phyloP scores from a whole-genome alignment of 1,140 invertebrate species.

The Choristoneura fumiferana region DNA sequence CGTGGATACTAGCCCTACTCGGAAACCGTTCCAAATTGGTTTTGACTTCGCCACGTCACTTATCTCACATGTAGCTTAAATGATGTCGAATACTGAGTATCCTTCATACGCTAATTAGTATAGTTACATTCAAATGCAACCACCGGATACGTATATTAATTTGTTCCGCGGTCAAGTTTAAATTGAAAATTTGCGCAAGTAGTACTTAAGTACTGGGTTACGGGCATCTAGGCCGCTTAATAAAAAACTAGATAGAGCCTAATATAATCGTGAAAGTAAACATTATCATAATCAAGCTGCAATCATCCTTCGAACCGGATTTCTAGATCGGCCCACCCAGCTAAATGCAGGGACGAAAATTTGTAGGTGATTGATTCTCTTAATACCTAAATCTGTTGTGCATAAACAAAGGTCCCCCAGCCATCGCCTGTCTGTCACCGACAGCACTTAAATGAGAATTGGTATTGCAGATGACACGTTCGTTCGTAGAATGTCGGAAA shows the following conservation, averaged over 20 bases:
- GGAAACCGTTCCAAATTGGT: conserved; percentile 28
- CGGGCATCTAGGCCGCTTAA: too few relatives aligned
- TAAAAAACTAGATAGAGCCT: too few relatives aligned
- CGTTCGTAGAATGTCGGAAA: conserved; percentile 71
- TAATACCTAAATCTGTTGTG: not conserved
- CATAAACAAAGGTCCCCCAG: not conserved
- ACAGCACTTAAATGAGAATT: conserved; percentile 27
- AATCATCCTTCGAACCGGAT: conserved; percentile 1
- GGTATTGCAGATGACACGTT: conserved; percentile 52
- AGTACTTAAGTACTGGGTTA: too few relatives aligned
- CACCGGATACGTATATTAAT: too few relatives aligned
- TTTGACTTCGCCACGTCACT: conserved; percentile 15
- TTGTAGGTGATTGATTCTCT: not conserved
- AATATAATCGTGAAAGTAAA: too few relatives aligned
- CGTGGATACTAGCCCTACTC: conserved; percentile 42
- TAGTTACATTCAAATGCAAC: too few relatives aligned
- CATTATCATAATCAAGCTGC: too few relatives aligned
- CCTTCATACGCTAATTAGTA: too few relatives aligned
- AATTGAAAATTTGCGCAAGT: too few relatives aligned
- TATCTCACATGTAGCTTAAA: conserved; percentile 4
- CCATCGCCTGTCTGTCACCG: conserved; percentile 20
- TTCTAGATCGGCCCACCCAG: not conserved
- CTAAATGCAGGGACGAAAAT: too few relatives aligned
- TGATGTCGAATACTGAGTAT: too few relatives aligned
- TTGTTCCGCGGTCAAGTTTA: too few relatives aligned